Base-by-base conservation (phyloP, 2,888 invertebrate genomes). In the Rhopalosiphum nymphaeae region DNA sequence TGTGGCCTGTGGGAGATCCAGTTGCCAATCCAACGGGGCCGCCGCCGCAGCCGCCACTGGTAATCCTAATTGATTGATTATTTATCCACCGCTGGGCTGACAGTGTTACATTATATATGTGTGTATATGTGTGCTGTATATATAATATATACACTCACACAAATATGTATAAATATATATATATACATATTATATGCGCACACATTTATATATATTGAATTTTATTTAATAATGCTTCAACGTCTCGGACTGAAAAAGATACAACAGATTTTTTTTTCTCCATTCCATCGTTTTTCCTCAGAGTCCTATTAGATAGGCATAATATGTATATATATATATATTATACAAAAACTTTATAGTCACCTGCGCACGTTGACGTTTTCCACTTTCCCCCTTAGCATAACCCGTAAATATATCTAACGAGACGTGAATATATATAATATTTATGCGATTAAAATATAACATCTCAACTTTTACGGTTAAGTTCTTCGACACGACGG, bases 61-160 rank as follows among this genome's bases (percentile, higher is more conserved):
- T 94, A 94, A 94, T 94, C 94, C 94, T 94, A 94, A 94, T 94
- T 94, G 94, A 94, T 94, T 94, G 94, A 94, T 94, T 94, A 94
- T 94, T 94, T 94, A 94, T 94, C 94, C 91, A 86, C 94, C 94
- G 94, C 90, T 61, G 91, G 91, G 90, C 86, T 90, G 93, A 93
- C 93, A 90, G 61, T 44, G 85, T 93, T 89, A 36, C 56, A 89
- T 88, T 84, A 67, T 92, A 78, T 61, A 49, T 26, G 57, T 91
- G n/a, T 36, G 49, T 84, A 29, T 13, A 44, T 42, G 56, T 85
- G n/a, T 46, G 88, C 57, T 57, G 57, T 26, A n/a, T 53, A 25
- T 42, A 42, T 56, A n/a, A 44, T 42, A 36, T 78, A 78, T 78
- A 21, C 53, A 21, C 53, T 16, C 53, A 53, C 53, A 53, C 53